phyloP scores from a whole-genome alignment of 2,888 invertebrate genomes.

The Prosopocoilus inquinatus region DNA sequence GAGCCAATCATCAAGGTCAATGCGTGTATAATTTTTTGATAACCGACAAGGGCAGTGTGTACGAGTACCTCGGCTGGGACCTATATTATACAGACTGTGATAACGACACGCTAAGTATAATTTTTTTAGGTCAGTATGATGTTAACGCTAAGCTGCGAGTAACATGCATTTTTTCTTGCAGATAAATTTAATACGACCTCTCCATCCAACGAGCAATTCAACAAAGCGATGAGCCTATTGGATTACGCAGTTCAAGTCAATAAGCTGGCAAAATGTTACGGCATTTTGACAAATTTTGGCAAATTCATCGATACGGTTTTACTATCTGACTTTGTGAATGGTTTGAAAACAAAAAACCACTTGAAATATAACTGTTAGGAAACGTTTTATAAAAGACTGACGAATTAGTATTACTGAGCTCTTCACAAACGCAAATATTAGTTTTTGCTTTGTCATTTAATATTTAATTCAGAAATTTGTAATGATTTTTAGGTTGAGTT shows the following conservation, averaged over 20 bases:
- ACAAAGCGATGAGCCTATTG: slow-evolving; percentile 19
- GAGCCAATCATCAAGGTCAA: slow-evolving; percentile 4
- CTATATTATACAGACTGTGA: slow-evolving; percentile 13
- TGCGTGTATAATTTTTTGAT: slow-evolving; percentile 33
- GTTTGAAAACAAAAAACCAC: not conserved
- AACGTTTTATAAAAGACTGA: not conserved
- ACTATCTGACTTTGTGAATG: not conserved
- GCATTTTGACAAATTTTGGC: not conserved
- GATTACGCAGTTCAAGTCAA: slow-evolving; percentile 13
- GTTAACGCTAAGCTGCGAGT: not conserved
- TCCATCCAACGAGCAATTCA: slow-evolving; percentile 13
- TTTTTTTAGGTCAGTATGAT: slow-evolving; percentile 22
- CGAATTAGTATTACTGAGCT: no score
- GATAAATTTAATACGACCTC: slow-evolving; percentile 2
- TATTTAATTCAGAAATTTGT: not conserved
- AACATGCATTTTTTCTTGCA: slow-evolving; percentile 3
- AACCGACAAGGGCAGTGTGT: slow-evolving; percentile 31
- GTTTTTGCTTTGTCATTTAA: not conserved
- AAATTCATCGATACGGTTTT: not conserved
- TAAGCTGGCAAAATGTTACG: slow-evolving; percentile 22
- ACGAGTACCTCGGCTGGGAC: slow-evolving; percentile 36
- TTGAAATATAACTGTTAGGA: no score
- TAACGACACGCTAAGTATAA: slow-evolving; percentile 21
- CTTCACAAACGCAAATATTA: not conserved
- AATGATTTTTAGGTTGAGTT: no score